Base-by-base conservation (phyloP, 2,797 vertebrate species). In the Ammospiza maritima region DNA sequence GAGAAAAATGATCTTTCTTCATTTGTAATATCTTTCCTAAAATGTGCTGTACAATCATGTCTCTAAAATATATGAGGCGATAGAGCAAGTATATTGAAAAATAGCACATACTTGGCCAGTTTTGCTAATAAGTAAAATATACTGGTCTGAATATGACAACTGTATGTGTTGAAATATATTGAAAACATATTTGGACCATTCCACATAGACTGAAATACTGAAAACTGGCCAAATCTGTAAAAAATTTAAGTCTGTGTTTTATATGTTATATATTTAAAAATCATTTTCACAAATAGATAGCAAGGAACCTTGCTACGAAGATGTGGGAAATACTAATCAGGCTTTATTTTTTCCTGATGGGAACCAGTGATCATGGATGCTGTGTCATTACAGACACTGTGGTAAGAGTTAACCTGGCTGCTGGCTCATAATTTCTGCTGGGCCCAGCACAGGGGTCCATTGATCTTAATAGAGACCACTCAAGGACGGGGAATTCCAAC, bases 221-320 rank as follows among this genome's bases (percentile, higher is more conserved):
- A 97, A 95, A 97, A 96, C 65, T 80, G 91, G 92, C 92, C 96
- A 97, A 95, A 97, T 97, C 94, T 93, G 95, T 91, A 97, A 96
- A 83, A 93, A 84, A 97, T 92, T 94, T 86, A 75, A 64, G 79
- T 86, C 96, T 79, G 79, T 67, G 72, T 94, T 95, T 76, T 91
- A 82, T 95, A 70, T 83, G 75, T 66, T 9, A 20, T 80, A 88
- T 93, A 95, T 94, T 85, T 73, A 5, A 61, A 92, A 89, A 85
- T 48, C 5, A 34, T 93, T 93, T 82, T 90, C 69, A 44, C 62
- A 83, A 93, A 92, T 32, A 94, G 91, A 96, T 94, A 91, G 76
- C 82, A 48, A 90, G 79, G 81, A 81, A 79, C 78, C 27, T 78
- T 38, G 50, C 89, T 76, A 13, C 3, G 13, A 91, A 91, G 89